Conservation (phyloP, 2,888 invertebrate species). For the Pheosia tremula region DNA sequence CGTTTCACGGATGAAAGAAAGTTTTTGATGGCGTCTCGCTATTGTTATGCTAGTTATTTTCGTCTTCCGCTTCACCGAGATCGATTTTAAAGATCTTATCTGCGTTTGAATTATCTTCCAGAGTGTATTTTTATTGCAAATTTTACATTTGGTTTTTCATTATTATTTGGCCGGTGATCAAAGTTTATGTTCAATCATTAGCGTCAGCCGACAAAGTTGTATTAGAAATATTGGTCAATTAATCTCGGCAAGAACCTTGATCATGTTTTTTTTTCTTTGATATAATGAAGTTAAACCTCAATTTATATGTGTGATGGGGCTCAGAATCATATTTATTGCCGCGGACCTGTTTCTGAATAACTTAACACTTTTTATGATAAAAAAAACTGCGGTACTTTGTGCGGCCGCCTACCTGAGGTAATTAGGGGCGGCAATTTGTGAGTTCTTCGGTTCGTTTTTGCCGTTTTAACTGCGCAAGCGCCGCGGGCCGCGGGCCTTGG, state of each 20-base stretch:
- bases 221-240: conserved; percentile 1
- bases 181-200: background rate
- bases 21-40: conserved; percentile 53
- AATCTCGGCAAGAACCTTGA: background rate
- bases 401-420: conserved; percentile 69
- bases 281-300: conserved; percentile 25
- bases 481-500: conserved; percentile 44
- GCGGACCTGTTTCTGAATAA: conserved; percentile 57
- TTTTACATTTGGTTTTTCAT: background rate
- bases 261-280: background rate
- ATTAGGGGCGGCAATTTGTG: conserved; percentile 71
- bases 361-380: conserved; percentile 63
- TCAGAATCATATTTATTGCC: conserved; percentile 50
- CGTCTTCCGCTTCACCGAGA: conserved; percentile 23
- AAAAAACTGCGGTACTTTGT: conserved; percentile 50
- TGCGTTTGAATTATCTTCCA: conserved; percentile 27
- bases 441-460: conserved; percentile 49
- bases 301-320: conserved; percentile 39
- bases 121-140: background rate
- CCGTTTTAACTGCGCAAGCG: conserved; percentile 45
- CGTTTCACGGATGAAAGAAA: conserved; percentile 59
- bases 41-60: conserved; percentile 38
- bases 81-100: conserved; percentile 33
- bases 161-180: background rate
- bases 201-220: background rate